Percentiles rank a stretch among this genome's conserved stretches.
Evolutionary conservation across 1,140 invertebrate species (phyloP).

Genomic region (Drosophila sturtevanti): DNA sequence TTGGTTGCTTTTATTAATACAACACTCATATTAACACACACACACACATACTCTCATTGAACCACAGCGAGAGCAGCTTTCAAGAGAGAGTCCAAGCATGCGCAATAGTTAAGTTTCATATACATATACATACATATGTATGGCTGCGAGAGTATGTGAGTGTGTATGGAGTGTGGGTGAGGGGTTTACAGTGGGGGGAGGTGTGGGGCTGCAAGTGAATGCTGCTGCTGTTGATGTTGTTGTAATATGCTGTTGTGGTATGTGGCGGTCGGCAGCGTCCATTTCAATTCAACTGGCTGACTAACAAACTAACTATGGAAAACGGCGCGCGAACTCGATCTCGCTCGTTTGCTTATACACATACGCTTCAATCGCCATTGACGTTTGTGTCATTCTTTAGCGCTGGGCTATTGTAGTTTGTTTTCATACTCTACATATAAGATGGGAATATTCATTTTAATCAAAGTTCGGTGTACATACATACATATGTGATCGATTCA

Average conservation of each 20-base stretch:
- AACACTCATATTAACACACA: conserved; percentile 44
- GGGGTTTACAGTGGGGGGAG: conserved; percentile 3
- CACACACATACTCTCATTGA: conserved; percentile 56
- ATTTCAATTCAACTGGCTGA: conserved; percentile 43
- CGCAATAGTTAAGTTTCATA: conserved; percentile 29
- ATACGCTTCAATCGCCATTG: conserved; percentile 25
- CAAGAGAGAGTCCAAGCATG: conserved; percentile 48
- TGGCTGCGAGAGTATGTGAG: neutral
- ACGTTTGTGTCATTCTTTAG: conserved; percentile 51
- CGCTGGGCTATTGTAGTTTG: conserved; percentile 43
- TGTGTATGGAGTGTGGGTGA: neutral
- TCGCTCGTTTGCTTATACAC: neutral
- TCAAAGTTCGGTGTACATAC: no score
- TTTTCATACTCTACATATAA: neutral
- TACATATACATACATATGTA: no score
- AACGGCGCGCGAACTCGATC: conserved; percentile 32
- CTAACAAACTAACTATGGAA: conserved; percentile 51
- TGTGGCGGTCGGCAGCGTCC: conserved; percentile 63
- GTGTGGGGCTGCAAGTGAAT: conserved; percentile 52
- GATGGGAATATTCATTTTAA: neutral
- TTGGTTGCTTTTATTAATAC: conserved; percentile 80
- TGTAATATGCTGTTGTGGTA: conserved; percentile 59
- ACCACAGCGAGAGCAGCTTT: conserved; percentile 51
- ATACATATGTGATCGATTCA: no score
- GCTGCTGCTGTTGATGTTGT: conserved; percentile 58